Evolutionary conservation across 2,113 vertebrate genomes (phyloP).

Genomic region (Halcyon senegalensis): DNA sequence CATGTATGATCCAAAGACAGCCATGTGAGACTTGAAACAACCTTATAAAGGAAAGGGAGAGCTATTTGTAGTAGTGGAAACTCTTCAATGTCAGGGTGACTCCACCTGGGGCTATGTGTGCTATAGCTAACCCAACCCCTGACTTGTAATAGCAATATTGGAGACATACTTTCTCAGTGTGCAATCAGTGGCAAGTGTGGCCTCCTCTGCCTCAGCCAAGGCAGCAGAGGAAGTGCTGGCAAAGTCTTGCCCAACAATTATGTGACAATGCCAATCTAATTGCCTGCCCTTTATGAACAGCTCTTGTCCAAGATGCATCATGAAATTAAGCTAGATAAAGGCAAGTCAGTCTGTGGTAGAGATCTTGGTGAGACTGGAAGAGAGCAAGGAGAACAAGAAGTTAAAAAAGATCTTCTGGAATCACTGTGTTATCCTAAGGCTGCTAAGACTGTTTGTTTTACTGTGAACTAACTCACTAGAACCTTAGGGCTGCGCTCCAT

Average conservation of each 20-base stretch:
- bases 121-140: background rate
- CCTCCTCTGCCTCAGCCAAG: background rate
- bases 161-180: background rate
- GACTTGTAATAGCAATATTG: background rate
- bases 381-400: background rate
- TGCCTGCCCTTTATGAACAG: background rate
- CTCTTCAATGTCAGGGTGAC: background rate
- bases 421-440: background rate
- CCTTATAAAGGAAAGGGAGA: background rate
- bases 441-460: background rate
- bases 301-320: background rate
- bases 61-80: background rate
- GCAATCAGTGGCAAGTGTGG: background rate
- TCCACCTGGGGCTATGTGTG: background rate
- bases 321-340: background rate
- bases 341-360: background rate
- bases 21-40: background rate
- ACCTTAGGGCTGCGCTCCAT: background rate
- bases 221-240: background rate
- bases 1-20: background rate
- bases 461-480: background rate
- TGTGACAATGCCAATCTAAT: background rate
- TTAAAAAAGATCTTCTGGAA: background rate
- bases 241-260: background rate
- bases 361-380: background rate